Evolutionary conservation across 2,113 vertebrate species (phyloP).

Genomic region (Microcebus murinus): DNA sequence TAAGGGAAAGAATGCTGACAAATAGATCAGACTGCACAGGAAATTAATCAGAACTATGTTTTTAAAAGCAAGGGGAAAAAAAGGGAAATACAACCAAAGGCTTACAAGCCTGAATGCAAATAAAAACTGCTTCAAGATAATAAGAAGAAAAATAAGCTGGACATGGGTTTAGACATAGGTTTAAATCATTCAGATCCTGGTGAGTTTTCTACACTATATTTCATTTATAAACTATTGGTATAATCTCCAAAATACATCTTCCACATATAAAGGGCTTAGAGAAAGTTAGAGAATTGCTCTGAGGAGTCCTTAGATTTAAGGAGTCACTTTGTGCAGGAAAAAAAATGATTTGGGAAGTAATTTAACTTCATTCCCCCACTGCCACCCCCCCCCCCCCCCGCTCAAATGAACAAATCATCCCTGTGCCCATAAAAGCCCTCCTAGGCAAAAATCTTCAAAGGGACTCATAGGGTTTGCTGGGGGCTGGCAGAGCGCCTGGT

Average conservation of each 20-base stretch:
- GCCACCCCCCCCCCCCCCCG: background rate
- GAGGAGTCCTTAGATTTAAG: background rate
- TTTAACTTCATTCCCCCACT: background rate
- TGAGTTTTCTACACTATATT: background rate
- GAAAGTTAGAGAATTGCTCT: background rate
- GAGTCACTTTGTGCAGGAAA: background rate
- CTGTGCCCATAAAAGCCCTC: background rate
- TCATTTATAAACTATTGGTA: background rate
- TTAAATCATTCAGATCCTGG: background rate
- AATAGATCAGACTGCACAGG: background rate
- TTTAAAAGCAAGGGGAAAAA: background rate
- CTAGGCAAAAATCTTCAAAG: background rate
- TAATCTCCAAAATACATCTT: background rate
- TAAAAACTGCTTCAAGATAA: background rate
- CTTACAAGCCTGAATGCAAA: background rate
- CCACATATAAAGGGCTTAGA: background rate
- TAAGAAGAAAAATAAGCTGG: background rate
- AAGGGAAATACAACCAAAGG: background rate
- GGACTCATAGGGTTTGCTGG: fast-evolving
- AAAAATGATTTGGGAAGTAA: background rate
- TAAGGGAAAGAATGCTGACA: background rate
- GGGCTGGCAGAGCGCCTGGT: fast-evolving
- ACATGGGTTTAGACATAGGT: background rate
- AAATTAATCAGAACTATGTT: background rate
- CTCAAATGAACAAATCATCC: background rate